Conservation (phyloP, 1,140 invertebrate genomes). For the Drosophila parabipectinata region DNA sequence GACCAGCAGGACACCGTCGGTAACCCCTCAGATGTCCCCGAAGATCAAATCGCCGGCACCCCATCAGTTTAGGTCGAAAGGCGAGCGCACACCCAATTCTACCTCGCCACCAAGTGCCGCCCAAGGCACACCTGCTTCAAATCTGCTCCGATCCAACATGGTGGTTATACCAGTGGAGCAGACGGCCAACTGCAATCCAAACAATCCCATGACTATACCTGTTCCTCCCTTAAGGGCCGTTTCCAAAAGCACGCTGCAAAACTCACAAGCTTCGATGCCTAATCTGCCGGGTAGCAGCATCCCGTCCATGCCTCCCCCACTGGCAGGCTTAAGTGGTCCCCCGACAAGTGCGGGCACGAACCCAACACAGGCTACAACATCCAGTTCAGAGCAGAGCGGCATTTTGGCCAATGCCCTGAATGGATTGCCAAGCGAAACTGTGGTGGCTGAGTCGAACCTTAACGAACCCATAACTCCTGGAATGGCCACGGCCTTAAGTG, state of each 20-base stretch:
- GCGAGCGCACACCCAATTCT: slow-evolving; percentile 26
- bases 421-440: slow-evolving; percentile 40
- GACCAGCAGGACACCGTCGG: slow-evolving; percentile 5
- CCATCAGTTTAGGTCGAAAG: slow-evolving; percentile 40
- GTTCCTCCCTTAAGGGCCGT: slow-evolving; percentile 75
- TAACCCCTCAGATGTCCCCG: background rate
- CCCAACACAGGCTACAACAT: background rate
- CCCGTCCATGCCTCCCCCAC: slow-evolving; percentile 51
- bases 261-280: background rate
- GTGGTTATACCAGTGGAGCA: slow-evolving; percentile 78
- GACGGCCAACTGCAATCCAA: slow-evolving; percentile 14
- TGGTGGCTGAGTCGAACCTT: slow-evolving; percentile 26
- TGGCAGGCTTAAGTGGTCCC: slow-evolving; percentile 62
- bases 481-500: slow-evolving; percentile 74
- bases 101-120: slow-evolving; percentile 10
- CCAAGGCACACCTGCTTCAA: slow-evolving; percentile 30
- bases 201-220: slow-evolving; percentile 64
- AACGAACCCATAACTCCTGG: slow-evolving; percentile 64
- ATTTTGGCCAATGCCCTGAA: slow-evolving; percentile 59
- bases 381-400: slow-evolving; percentile 14
- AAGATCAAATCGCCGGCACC: slow-evolving; percentile 4
- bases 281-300: slow-evolving; percentile 5
- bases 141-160: slow-evolving; percentile 71
- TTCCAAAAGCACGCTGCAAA: slow-evolving; percentile 62
- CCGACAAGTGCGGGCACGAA: slow-evolving; percentile 3